These are phyloP conservation scores for Limenitis camilla DNA, from an alignment of 2,888 invertebrate genomes.

Conservation along the genomic window DNA sequence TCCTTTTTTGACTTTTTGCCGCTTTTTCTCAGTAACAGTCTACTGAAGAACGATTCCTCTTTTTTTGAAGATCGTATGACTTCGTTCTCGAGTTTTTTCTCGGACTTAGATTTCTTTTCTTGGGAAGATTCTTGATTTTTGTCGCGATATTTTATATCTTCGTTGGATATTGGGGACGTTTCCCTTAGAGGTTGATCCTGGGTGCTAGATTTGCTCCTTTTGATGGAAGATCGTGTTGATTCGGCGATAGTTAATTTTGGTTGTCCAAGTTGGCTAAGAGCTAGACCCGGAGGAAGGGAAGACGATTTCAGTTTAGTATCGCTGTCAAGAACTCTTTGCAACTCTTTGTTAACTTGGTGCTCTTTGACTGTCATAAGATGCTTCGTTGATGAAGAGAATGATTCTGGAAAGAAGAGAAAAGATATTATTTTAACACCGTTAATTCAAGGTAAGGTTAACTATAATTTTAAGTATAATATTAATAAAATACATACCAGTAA, in stretches of 20 bases:
- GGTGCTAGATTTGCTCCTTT: slow-evolving; percentile 67
- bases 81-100: slow-evolving; percentile 67
- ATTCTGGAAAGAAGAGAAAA: slow-evolving; percentile 49
- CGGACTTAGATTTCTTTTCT: slow-evolving; percentile 67
- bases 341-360: slow-evolving; percentile 55
- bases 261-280: slow-evolving; percentile 65
- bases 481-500: slow-evolving; percentile 51
- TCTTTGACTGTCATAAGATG: slow-evolving; percentile 59
- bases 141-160: slow-evolving; percentile 46
- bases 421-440: neutral
- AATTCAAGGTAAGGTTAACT: neutral
- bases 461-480: neutral
- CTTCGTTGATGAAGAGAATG: slow-evolving; percentile 72
- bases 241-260: slow-evolving; percentile 72
- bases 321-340: slow-evolving; percentile 52
- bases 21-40: slow-evolving; percentile 80
- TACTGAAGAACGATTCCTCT: slow-evolving; percentile 77
- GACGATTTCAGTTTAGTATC: slow-evolving; percentile 78
- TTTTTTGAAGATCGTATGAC: slow-evolving; percentile 67
- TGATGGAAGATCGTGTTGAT: slow-evolving; percentile 63
- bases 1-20: slow-evolving; percentile 80
- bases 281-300: slow-evolving; percentile 77
- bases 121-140: slow-evolving; percentile 65
- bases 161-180: slow-evolving; percentile 48
- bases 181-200: slow-evolving; percentile 61